A percentile compares a stretch with the other conserved stretches of the same genome.
Evolutionary conservation across 2,113 vertebrate genomes (phyloP).

Genomic region (Lipotes vexillifer): DNA sequence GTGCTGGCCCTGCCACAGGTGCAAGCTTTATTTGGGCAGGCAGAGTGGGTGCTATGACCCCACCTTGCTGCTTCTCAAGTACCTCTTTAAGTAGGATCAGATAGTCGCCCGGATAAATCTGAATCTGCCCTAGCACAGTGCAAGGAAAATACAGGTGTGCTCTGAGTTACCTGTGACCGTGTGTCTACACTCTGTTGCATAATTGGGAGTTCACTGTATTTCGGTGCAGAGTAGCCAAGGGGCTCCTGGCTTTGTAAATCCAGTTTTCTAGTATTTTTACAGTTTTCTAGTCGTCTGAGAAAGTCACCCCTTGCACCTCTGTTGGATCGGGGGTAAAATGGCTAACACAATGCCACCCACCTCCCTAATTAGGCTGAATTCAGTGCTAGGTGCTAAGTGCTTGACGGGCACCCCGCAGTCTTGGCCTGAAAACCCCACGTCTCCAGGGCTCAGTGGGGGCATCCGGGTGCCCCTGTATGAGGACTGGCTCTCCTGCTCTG

Average conservation of each 20-base stretch:
- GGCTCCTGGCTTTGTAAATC: background rate
- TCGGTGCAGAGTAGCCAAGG: background rate
- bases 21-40: background rate
- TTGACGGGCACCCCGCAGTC: background rate
- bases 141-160: background rate
- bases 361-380: background rate
- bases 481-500: background rate
- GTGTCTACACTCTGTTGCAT: too few relatives aligned
- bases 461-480: background rate
- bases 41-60: background rate
- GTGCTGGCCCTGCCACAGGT: accelerated
- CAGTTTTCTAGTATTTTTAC: background rate
- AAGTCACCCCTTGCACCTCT: background rate
- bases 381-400: background rate
- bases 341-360: background rate
- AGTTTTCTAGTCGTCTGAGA: background rate
- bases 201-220: background rate
- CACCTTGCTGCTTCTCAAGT: background rate
- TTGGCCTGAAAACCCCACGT: background rate
- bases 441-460: background rate
- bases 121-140: background rate
- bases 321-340: too few relatives aligned
- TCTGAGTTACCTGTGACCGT: background rate
- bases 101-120: too few relatives aligned
- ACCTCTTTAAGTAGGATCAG: background rate